phyloP scores from a whole-genome alignment of 2,888 invertebrate genomes.

The Nephrotoma appendiculata region DNA sequence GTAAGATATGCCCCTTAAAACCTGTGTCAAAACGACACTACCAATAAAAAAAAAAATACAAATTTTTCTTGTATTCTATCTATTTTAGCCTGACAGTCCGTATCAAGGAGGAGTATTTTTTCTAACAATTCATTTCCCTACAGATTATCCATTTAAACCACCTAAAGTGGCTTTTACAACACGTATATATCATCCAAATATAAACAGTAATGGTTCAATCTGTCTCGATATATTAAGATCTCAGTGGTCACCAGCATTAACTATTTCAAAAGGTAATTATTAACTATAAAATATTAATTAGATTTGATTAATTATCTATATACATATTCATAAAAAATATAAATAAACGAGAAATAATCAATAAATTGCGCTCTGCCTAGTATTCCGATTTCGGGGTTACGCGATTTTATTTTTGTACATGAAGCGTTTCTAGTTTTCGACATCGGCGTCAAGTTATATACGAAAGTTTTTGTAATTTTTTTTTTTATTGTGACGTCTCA shows the following conservation, averaged over 20 bases:
- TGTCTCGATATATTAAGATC: slow-evolving; percentile 99
- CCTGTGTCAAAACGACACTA: neutral
- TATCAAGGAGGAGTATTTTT: slow-evolving; percentile 99
- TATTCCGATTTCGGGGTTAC: neutral
- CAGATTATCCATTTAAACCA: slow-evolving; percentile 99
- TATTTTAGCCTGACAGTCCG: slow-evolving; percentile 86
- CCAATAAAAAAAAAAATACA: neutral
- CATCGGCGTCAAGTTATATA: neutral
- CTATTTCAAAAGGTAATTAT: slow-evolving; percentile 91
- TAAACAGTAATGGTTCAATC: slow-evolving; percentile 99
- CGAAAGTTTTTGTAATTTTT: neutral
- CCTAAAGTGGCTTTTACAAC: slow-evolving; percentile 99
- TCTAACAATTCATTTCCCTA: slow-evolving; percentile 99
- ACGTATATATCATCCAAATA: slow-evolving; percentile 99
- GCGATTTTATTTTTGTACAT: neutral
- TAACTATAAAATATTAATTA: neutral
- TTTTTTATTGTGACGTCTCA: neutral
- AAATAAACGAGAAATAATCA: neutral
- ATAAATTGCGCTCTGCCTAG: neutral
- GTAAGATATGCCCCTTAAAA: slow-evolving; percentile 49
- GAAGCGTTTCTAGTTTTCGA: neutral
- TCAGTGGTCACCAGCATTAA: slow-evolving; percentile 99
- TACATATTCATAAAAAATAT: neutral
- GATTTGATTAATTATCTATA: neutral
- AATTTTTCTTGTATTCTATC: neutral